Conservation (phyloP, 2,888 invertebrate species). For the Sinopyrophorus schimmeli region DNA sequence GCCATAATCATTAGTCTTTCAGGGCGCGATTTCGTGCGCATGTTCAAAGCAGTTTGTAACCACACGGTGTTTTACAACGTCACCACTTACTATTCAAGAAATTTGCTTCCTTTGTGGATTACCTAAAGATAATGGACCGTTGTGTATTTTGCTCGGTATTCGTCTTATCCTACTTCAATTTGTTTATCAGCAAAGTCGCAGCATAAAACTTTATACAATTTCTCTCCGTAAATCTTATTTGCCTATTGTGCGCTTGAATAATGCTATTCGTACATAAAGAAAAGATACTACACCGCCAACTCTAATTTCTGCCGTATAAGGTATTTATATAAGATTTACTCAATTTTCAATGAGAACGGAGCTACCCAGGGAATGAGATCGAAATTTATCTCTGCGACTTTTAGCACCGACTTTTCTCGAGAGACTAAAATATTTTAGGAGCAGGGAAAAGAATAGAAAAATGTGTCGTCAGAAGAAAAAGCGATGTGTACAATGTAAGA, state of each 20-base stretch:
- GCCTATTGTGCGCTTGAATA: slow-evolving; percentile 19
- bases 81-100: slow-evolving; percentile 32
- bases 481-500: slow-evolving; percentile 48
- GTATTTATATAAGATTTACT: slow-evolving; percentile 28
- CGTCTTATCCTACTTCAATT: slow-evolving; percentile 15
- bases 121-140: slow-evolving; percentile 26
- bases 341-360: slow-evolving; percentile 31
- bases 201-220: slow-evolving; percentile 19
- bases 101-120: slow-evolving; percentile 31
- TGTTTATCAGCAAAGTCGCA: slow-evolving; percentile 20
- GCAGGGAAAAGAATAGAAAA: slow-evolving; percentile 46
- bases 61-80: slow-evolving; percentile 35
- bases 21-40: slow-evolving; percentile 33
- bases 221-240: slow-evolving; percentile 20
- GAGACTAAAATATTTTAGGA: slow-evolving; percentile 45
- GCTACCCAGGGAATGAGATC: slow-evolving; percentile 27
- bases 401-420: slow-evolving; percentile 37
- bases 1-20: slow-evolving; percentile 54
- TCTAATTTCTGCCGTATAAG: slow-evolving; percentile 26
- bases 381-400: slow-evolving; percentile 33
- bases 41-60: slow-evolving; percentile 32
- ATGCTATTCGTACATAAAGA: slow-evolving; percentile 20
- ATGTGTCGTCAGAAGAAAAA: slow-evolving; percentile 47
- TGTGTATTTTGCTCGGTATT: slow-evolving; percentile 22
- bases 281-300: slow-evolving; percentile 15